phyloP scores from a whole-genome alignment of 2,888 invertebrate species.

The Erebia palarica region DNA sequence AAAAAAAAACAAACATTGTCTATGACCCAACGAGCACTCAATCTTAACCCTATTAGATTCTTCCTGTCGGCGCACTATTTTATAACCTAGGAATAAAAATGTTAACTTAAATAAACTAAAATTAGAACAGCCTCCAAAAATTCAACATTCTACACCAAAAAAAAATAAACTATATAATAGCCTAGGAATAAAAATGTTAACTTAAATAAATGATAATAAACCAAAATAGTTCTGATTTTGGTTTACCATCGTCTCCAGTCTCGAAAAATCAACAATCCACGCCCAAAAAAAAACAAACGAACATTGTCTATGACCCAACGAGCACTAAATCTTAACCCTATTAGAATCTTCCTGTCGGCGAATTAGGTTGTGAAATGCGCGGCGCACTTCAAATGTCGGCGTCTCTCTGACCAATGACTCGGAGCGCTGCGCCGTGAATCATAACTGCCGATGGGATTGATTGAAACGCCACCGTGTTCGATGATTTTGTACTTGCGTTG shows the following conservation, averaged over 20 bases:
- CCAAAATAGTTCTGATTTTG: too few species aligned
- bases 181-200: too few species aligned
- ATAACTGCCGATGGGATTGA: constrained; percentile 59
- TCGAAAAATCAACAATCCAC: constrained; percentile 13
- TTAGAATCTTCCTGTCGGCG: constrained; percentile 73
- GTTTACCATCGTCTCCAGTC: too few species aligned
- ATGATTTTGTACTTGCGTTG: constrained; percentile 44
- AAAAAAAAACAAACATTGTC: too few species aligned
- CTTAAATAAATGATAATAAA: neutral
- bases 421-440: constrained; percentile 53
- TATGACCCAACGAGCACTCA: too few species aligned
- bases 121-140: constrained; percentile 1
- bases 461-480: constrained; percentile 54
- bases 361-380: constrained; percentile 66
- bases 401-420: constrained; percentile 59
- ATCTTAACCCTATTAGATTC: too few species aligned
- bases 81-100: too few species aligned
- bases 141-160: neutral
- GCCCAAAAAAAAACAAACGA: constrained; percentile 17
- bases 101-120: neutral
- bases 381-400: constrained; percentile 60
- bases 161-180: neutral
- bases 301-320: constrained; percentile 58
- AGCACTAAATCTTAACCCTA: constrained; percentile 73
- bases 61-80: too few species aligned